These are phyloP conservation scores for Uria lomvia DNA, from an alignment of 2,113 vertebrate genomes.

Conservation along the genomic window DNA sequence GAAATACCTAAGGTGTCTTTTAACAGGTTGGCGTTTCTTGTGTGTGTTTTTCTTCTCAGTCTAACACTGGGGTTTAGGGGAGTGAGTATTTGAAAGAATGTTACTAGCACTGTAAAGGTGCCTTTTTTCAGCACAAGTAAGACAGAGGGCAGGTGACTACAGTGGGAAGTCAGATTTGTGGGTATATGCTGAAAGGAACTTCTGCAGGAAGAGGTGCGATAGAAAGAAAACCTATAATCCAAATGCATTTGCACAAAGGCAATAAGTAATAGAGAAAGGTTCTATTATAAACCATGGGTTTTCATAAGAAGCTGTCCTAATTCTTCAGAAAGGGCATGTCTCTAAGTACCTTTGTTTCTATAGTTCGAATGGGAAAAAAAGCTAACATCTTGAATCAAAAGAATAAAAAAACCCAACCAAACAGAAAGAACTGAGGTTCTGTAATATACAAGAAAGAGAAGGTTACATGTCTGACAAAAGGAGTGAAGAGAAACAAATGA, in stretches of 20 bases:
- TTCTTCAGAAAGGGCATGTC: background rate
- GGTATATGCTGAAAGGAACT: background rate
- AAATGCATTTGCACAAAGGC: background rate
- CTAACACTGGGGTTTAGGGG: background rate
- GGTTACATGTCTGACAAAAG: background rate
- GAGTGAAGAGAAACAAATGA: background rate
- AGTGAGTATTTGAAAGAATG: background rate
- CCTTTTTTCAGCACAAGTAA: background rate
- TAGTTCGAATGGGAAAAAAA: background rate
- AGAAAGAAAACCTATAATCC: background rate
- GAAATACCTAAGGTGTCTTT: background rate
- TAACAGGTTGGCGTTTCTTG: background rate
- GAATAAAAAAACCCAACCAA: background rate
- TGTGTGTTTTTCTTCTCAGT: background rate
- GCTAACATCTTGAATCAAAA: background rate
- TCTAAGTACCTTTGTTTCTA: background rate
- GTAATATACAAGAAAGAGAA: background rate
- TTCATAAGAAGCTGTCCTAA: background rate
- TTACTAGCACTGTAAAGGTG: background rate
- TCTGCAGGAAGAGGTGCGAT: background rate
- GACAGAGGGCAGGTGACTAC: background rate
- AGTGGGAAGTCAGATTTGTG: background rate
- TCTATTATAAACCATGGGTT: background rate
- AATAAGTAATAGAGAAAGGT: background rate
- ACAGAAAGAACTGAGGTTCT: background rate